phyloP scores from a whole-genome alignment of 64 coral and sea anemone genomes.

The Pachyseris speciosa region DNA sequence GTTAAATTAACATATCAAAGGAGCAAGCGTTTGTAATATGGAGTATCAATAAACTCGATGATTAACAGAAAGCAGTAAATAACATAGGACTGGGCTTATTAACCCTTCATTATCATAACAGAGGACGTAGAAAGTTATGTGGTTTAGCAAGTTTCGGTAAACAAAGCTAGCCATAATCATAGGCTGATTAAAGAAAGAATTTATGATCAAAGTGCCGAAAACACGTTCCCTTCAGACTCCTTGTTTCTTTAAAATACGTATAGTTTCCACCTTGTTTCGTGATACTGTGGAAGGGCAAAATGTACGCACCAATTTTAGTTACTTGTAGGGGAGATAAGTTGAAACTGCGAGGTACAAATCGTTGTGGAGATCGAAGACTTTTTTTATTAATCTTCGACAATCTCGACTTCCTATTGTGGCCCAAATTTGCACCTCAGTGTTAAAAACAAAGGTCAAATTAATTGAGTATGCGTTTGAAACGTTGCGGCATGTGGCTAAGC shows the following conservation, averaged over 20 bases:
- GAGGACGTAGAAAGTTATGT: constrained; percentile 16
- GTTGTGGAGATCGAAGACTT: background rate
- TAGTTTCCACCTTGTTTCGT: no score
- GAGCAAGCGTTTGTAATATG: constrained; percentile 3
- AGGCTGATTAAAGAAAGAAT: constrained; percentile 9
- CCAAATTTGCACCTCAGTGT: constrained; percentile 89
- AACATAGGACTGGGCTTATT: constrained; percentile 30
- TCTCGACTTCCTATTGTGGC: constrained; percentile 68
- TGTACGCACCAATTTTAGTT: no score
- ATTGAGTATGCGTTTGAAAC: constrained; percentile 59
- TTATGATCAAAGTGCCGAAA: constrained; percentile 37
- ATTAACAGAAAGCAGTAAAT: constrained; percentile 44
- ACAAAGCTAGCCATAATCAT: constrained; percentile 13
- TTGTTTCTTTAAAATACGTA: background rate
- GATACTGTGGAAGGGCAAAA: no score
- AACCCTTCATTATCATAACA: constrained; percentile 36
- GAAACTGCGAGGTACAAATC: background rate
- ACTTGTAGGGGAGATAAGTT: no score
- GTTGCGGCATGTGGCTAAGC: background rate
- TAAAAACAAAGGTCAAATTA: constrained; percentile 89
- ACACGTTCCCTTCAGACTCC: background rate
- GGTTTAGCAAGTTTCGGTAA: constrained; percentile 23
- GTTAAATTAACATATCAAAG: constrained; percentile 44
- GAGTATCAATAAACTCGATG: constrained; percentile 3
- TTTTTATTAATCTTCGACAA: constrained; percentile 69